Evolutionary conservation across 2,888 invertebrate species (phyloP), one percentile per base, ranked within the genome.

Genomic region (Brenthis ino): DNA sequence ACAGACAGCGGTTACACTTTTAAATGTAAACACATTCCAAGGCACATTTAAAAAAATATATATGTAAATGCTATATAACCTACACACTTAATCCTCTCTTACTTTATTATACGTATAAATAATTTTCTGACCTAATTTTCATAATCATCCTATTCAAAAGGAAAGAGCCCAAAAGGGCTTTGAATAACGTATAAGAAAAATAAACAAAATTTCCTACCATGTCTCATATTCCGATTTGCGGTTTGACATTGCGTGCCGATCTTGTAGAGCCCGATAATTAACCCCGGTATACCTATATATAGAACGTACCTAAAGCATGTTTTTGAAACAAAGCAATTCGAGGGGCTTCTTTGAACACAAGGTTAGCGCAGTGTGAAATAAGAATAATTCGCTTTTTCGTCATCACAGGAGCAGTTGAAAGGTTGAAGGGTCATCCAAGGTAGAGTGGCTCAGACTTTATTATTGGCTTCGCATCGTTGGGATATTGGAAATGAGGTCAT

Each of bases 321-420:
- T 83, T 86, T 81, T 80, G 74, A 75, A 78, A 85, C 83, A 87
- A 87, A 86, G 83, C 77, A 75, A 73, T 76, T 75, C 82, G 77
- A 75, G 80, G 79, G 82, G 79, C 77, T 79, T 81, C 80, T 82
- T 82, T 81, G 79, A 82, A 82, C 80, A 69, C 73, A 77, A 78
- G 79, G 75, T 80, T 78, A 78, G 81, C 80, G 82, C 80, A 81
- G 85, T 86, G 82, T 82, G 79, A 79, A 87, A 87, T 88, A 89
- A 87, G 80, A 88, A 90, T 87, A 89, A 89, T 89, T 87, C 81
- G 79, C 82, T 85, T 85, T 88, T 88, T 86, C 87, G 82, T 88
- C 86, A 87, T 87, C 88, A 85, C 77, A 78, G 81, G 77, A 80
- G 82, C 79, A 80, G 81, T 84, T 88, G 86, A 87, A 88, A 86